Evolutionary conservation across 2,113 vertebrate species (phyloP).

Genomic region (Spilogale gracilis): DNA sequence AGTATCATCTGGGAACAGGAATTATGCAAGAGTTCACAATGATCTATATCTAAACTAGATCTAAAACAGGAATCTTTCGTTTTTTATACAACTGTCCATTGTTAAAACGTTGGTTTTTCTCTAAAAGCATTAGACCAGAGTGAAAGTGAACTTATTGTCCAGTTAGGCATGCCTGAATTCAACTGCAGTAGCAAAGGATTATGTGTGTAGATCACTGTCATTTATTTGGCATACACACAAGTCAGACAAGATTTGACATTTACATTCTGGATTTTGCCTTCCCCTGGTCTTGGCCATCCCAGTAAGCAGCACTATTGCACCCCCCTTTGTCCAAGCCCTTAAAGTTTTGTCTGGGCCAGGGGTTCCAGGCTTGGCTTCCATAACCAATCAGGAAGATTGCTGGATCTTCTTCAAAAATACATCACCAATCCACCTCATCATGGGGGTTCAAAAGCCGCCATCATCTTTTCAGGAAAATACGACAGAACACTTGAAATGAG

Average conservation of each 20-base stretch:
- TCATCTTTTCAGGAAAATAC: background rate
- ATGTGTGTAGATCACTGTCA: background rate
- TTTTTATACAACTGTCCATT: background rate
- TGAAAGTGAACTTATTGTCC: background rate
- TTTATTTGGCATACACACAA: background rate
- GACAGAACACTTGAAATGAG: background rate
- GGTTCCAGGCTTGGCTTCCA: background rate
- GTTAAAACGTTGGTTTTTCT: background rate
- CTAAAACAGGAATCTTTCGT: background rate
- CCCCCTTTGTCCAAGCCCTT: background rate
- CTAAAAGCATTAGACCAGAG: background rate
- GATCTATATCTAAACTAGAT: background rate
- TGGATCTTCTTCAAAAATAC: background rate
- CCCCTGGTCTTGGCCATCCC: background rate
- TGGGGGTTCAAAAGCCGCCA: background rate
- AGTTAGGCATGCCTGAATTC: background rate
- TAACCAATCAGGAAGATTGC: background rate
- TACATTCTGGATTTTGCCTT: background rate
- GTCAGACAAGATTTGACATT: background rate
- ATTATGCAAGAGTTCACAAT: background rate
- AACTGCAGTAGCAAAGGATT: background rate
- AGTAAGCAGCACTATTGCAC: background rate
- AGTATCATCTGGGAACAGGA: background rate
- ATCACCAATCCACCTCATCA: background rate
- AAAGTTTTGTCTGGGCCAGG: background rate